Percentiles rank a stretch among this genome's conserved stretches.
These are phyloP conservation scores for Pseudolycoriella hygida DNA, from an alignment of 2,888 invertebrate species.

Conservation along the genomic window DNA sequence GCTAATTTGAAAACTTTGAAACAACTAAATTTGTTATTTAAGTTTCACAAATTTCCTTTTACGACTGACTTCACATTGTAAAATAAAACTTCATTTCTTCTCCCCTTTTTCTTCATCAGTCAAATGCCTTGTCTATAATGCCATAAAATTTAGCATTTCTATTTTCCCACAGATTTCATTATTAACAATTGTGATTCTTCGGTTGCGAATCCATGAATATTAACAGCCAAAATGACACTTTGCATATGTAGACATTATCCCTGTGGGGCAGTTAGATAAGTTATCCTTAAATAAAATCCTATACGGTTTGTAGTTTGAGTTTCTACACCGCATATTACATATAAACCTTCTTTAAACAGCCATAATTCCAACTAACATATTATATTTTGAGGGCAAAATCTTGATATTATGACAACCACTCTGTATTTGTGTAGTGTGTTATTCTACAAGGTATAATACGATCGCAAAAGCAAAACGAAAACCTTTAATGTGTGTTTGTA, in stretches of 20 bases:
- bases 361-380: not conserved
- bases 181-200: constrained; percentile 3
- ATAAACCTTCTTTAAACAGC: not conserved
- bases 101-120: too few relatives aligned
- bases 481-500: constrained; percentile 3
- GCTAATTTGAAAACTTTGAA: too few relatives aligned
- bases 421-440: not conserved
- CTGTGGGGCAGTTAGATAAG: constrained; percentile 5
- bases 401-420: not conserved
- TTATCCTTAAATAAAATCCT: constrained; percentile 4
- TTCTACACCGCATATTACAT: not conserved
- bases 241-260: constrained; percentile 4
- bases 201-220: constrained; percentile 2
- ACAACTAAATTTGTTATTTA: too few relatives aligned
- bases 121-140: too few relatives aligned
- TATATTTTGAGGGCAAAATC: not conserved
- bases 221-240: constrained; percentile 3
- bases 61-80: too few relatives aligned
- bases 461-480: not conserved
- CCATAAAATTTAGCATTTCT: not conserved
- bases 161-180: constrained; percentile 1
- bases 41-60: too few relatives aligned
- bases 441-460: not conserved
- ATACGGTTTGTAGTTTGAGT: not conserved
- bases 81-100: too few relatives aligned